These are phyloP conservation scores for Ictalurus punctatus DNA, from an alignment of 2,113 vertebrate species.

Conservation along the genomic window DNA sequence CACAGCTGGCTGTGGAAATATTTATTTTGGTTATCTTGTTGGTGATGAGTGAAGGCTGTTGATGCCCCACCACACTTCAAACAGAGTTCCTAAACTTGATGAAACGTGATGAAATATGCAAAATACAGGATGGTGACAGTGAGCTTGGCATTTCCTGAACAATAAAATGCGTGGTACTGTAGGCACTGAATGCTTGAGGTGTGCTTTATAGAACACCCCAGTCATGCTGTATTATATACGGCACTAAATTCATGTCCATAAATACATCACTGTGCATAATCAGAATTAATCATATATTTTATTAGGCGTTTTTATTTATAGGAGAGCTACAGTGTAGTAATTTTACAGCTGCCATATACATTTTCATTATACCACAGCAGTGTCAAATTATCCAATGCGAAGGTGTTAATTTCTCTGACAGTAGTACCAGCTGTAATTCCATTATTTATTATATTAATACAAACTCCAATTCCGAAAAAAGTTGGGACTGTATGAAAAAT, in stretches of 20 bases:
- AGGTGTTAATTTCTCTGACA: not conserved
- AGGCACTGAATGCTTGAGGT: not conserved
- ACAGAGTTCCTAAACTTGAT: not conserved
- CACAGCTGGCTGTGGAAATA: not conserved
- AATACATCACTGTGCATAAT: not conserved
- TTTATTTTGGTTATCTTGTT: conserved; percentile 7
- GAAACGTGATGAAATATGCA: not conserved
- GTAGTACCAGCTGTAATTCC: not conserved
- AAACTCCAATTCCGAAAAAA: too few relatives aligned
- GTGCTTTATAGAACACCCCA: not conserved
- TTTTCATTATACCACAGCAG: not conserved
- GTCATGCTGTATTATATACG: not conserved
- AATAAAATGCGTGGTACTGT: not conserved
- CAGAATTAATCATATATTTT: not conserved
- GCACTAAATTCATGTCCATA: not conserved
- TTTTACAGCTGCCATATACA: not conserved
- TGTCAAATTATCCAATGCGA: not conserved
- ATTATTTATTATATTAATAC: not conserved
- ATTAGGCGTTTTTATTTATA: not conserved
- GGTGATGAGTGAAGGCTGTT: conserved; percentile 2
- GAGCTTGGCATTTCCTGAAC: not conserved
- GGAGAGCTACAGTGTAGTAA: not conserved
- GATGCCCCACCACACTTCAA: not conserved
- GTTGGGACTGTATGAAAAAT: too few relatives aligned
- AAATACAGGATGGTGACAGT: not conserved